Evolutionary conservation across 2,113 vertebrate genomes (phyloP), one percentile per base, ranked within the genome.

Genomic region (Osmerus eperlanus): DNA sequence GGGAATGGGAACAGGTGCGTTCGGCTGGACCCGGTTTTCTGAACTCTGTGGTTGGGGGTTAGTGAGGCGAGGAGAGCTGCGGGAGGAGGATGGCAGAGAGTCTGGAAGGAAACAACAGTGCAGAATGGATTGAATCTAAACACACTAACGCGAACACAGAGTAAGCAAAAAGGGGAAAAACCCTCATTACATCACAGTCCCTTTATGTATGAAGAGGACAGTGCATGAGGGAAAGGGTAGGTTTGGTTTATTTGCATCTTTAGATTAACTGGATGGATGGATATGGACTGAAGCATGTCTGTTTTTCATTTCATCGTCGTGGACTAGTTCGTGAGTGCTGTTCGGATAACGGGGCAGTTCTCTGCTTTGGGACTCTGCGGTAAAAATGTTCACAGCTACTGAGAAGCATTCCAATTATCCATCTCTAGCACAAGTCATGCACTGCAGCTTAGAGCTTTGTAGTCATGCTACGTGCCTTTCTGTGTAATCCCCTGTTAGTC

Each of bases 91-190:
- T 21, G 82, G 78, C 29, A 85, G 84, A 52, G 75, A 61, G 80
- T 90, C 94, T 96, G 87, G 75, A 93, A 87, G 78, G 89, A 83
- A 80, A 62, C 72, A 72, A 75, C 55, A 73, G 78, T 32, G 67
- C 70, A 65, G 56, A 19, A 32, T 72, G 21, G 32, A 25, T 52
- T 29, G 23, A 32, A 41, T 25, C 41, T 18, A 11, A 36, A 14
- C 4, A 7, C 18, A 73, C 60, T 63, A 70, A 74, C 54, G 32
- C 4, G 12, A 25, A 41, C 6, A 28, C 5, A 32, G 1, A 41
- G 54, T 28, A 78, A 47, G 36, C 15, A 32, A 21, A 11, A 71
- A 4, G 47, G 29, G 29, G 55, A 23, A 12, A 58, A 21, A 21
- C 18, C 18, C 18, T n/a, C 4, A 59, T 59, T 59, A 0, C 18